Evolutionary conservation across 2,113 vertebrate genomes (phyloP).

Genomic region (Australoheros scitulus): DNA sequence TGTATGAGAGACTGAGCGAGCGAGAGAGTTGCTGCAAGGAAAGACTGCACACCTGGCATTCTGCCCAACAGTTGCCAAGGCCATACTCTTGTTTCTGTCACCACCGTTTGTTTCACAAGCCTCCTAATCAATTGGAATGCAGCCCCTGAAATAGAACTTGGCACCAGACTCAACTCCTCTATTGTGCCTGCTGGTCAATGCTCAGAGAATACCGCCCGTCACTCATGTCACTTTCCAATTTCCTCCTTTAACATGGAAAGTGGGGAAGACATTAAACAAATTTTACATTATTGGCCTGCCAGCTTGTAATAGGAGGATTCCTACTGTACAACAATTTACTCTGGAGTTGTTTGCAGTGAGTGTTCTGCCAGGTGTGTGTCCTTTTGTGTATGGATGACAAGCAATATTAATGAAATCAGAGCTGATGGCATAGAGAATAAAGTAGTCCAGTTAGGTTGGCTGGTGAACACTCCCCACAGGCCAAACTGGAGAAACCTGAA

Average conservation of each 20-base stretch:
- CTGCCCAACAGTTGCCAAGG: slow-evolving; percentile 74
- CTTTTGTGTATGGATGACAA: slow-evolving; percentile 72
- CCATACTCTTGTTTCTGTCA: slow-evolving; percentile 73
- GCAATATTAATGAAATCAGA: slow-evolving; percentile 77
- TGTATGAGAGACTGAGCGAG: slow-evolving; percentile 46
- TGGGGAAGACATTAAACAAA: slow-evolving; percentile 72
- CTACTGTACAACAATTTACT: slow-evolving; percentile 59
- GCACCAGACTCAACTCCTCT: slow-evolving; percentile 63
- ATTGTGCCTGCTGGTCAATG: slow-evolving; percentile 75
- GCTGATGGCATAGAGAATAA: slow-evolving; percentile 62
- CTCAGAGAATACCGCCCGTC: slow-evolving; percentile 70
- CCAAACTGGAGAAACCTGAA: slow-evolving; percentile 40
- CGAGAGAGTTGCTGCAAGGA: slow-evolving; percentile 45
- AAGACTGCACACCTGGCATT: slow-evolving; percentile 68
- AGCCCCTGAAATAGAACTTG: slow-evolving; percentile 79
- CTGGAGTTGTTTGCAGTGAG: slow-evolving; percentile 33
- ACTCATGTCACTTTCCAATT: slow-evolving; percentile 73
- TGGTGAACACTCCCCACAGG: slow-evolving; percentile 41
- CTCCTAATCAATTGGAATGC: slow-evolving; percentile 80
- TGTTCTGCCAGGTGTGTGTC: slow-evolving; percentile 73
- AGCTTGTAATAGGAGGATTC: slow-evolving; percentile 49
- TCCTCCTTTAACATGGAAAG: slow-evolving; percentile 40
- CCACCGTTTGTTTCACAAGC: slow-evolving; percentile 81
- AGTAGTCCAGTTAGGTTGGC: slow-evolving; percentile 50
- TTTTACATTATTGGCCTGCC: slow-evolving; percentile 72